Conservation (phyloP, 2,888 invertebrate species). For the Caenorhabditis japonica region DNA sequence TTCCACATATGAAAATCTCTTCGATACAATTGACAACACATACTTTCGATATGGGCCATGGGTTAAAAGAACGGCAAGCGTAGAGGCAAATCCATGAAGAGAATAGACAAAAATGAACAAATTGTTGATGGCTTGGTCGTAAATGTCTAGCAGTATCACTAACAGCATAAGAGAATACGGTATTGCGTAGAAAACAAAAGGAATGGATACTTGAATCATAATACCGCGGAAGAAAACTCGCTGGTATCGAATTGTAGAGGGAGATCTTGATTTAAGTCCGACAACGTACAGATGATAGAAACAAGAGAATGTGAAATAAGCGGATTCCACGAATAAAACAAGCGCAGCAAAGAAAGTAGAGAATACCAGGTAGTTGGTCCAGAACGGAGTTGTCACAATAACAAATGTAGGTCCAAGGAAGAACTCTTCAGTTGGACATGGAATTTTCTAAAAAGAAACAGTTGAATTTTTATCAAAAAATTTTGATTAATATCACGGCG, state of each 20-base stretch:
- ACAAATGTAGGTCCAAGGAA: constrained; percentile 1
- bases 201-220: background rate
- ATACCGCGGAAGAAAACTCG: background rate
- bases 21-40: background rate
- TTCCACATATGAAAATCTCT: too few species aligned
- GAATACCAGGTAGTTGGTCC: background rate
- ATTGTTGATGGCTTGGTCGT: constrained; percentile 3
- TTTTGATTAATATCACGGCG: too few species aligned
- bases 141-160: background rate
- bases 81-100: constrained; percentile 5
- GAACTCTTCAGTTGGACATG: constrained; percentile 10
- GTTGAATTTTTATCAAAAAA: too few species aligned
- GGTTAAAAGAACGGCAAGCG: background rate
- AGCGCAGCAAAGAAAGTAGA: background rate
- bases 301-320: constrained; percentile 2
- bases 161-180: background rate
- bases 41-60: constrained; percentile 3
- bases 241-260: background rate
- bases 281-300: background rate
- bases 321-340: background rate
- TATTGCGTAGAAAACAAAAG: constrained; percentile 3
- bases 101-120: background rate
- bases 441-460: constrained; percentile 1
- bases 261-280: background rate
- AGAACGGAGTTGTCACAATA: background rate